phyloP scores from a whole-genome alignment of 2,797 vertebrate species.

The Rhinatrema bivittatum region DNA sequence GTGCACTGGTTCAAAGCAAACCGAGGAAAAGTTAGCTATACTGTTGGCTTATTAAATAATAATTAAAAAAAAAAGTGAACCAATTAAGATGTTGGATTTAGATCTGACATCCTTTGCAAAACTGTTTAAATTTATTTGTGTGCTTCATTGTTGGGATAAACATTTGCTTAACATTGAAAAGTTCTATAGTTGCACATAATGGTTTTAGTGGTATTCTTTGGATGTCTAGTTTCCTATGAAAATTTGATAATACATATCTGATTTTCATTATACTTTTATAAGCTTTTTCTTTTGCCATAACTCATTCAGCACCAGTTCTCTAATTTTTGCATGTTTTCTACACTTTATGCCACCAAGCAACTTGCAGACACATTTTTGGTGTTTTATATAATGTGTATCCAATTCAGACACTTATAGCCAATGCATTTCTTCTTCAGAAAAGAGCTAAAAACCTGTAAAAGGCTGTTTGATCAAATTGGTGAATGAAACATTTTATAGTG shows the following conservation, averaged over 20 bases:
- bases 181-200: background rate
- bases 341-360: conserved; percentile 12
- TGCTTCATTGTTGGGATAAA: background rate
- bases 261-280: background rate
- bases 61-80: too few species aligned
- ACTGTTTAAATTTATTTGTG: background rate
- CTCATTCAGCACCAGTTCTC: background rate
- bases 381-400: too few species aligned
- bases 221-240: conserved; percentile 10
- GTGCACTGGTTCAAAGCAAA: too few species aligned
- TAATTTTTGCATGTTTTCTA: conserved; percentile 11
- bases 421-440: too few species aligned
- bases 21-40: too few species aligned
- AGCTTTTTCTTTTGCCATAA: background rate
- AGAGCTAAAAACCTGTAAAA: too few species aligned
- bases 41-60: too few species aligned
- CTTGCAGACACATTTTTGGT: too few species aligned
- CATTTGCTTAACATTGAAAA: background rate
- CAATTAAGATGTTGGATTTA: too few species aligned
- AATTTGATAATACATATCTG: background rate
- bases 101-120: background rate
- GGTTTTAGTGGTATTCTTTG: background rate
- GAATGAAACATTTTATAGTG: too few species aligned
- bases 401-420: too few species aligned
- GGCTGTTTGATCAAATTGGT: too few species aligned